Percentiles rank a stretch among this genome's conserved stretches.
phyloP scores from a whole-genome alignment of 2,113 vertebrate genomes.

The Macroglossus sobrinus region DNA sequence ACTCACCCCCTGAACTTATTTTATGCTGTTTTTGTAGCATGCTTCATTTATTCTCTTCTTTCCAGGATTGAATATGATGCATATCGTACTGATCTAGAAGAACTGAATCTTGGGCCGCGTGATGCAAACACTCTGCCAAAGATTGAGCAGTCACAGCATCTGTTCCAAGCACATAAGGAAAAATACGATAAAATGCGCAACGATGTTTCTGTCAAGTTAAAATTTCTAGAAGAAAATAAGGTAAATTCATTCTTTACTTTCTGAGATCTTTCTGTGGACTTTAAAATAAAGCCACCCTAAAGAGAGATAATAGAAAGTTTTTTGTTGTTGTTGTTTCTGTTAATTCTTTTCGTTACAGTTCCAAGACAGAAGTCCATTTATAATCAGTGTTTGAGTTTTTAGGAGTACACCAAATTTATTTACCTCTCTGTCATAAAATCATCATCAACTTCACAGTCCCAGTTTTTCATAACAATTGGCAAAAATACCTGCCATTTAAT shows the following conservation, averaged over 20 bases:
- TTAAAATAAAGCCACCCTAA: constrained; percentile 3
- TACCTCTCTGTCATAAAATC: neutral
- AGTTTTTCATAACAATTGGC: neutral
- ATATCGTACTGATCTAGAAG: constrained; percentile 96
- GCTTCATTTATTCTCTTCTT: neutral
- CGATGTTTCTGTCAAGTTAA: constrained; percentile 94
- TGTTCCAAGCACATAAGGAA: constrained; percentile 94
- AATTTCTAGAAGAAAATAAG: constrained; percentile 99
- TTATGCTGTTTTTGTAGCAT: neutral
- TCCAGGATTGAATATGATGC: constrained; percentile 96
- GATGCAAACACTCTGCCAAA: constrained; percentile 94
- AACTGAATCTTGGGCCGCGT: constrained; percentile 95
- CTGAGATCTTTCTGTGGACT: neutral
- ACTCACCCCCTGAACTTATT: neutral
- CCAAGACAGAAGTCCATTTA: neutral
- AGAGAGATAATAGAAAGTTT: neutral
- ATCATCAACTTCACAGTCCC: neutral
- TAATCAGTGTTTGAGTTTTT: constrained; percentile 7
- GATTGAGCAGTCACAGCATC: constrained; percentile 94
- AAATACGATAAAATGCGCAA: constrained; percentile 97
- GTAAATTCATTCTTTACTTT: constrained; percentile 76
- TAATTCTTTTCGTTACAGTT: constrained; percentile 14
- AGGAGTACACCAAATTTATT: neutral
- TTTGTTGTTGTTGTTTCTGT: neutral
- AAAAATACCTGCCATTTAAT: neutral